Base-by-base conservation (phyloP, 2,888 invertebrate genomes). In the Seladonia tumulorum region DNA sequence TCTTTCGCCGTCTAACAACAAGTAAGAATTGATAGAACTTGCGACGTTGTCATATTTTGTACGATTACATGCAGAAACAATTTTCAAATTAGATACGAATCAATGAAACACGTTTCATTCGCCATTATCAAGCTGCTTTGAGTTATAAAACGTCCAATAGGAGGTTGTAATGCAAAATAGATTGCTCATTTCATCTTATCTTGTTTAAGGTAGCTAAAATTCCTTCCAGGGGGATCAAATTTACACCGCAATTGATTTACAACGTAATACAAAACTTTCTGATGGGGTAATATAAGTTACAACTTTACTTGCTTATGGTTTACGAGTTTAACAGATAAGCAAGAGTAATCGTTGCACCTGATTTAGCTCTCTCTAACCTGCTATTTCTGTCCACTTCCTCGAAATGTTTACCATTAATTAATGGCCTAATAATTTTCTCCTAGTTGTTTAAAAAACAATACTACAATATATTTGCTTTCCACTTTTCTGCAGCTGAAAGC, bases 181-280 rank as follows among this genome's bases (percentile, higher is more conserved):
- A 71, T 45, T 70, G 70, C 5, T 57, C 39, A 60, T 71, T 35
- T 8, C 14, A 2, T 35, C 25, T 47, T 77, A 70, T 77, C 70
- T 60, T 60, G 78, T 29, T 70, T 45, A 70, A 78, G 47, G 25
- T 39, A 49, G 60, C 47, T 47, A 22, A 47, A 81, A 81, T 57
- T 81, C 25, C 16, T 25, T 63, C 14, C 70, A 63, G 60, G 25
- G 78, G 70, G 71, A 78, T 81, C 79, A 63, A 78, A 53, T 63
- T 81, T 47, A 25, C 22, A 49, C 10, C 70, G 39, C 78, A 81
- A 78, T 78, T 81, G 79, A 81, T 63, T 77, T 78, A 81, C 81
- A 57, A 63, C 57, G 60, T 39, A 78, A 81, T n/a, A 10, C 60
- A 16, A 14, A 72, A 81, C 60, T 81, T 78, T 81, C 78, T 78